Conservation (phyloP, 92 coral and sea anemone species). For the Plumapathes pennacea region DNA sequence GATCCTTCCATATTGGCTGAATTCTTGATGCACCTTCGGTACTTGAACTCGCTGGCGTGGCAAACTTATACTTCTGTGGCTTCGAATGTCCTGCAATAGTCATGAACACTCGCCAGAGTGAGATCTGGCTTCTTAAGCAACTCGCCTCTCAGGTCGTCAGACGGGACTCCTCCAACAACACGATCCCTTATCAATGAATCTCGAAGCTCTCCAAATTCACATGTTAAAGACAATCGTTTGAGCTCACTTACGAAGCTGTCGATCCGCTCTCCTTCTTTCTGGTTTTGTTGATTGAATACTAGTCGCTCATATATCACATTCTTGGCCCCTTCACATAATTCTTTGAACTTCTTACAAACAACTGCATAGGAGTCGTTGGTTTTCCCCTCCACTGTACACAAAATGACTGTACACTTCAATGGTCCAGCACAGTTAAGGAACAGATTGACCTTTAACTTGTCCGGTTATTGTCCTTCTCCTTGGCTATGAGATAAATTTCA, state of each 20-base stretch:
- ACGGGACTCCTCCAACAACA: slow-evolving; percentile 40
- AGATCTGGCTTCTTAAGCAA: slow-evolving; percentile 32
- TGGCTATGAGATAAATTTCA: slow-evolving; percentile 50
- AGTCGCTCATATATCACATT: slow-evolving; percentile 33
- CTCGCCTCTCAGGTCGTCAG: slow-evolving; percentile 33
- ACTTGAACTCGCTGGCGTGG: not conserved
- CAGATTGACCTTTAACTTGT: too few species aligned
- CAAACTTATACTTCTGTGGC: slow-evolving; percentile 36
- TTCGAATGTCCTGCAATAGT: slow-evolving; percentile 37
- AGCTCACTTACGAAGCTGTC: slow-evolving; percentile 36
- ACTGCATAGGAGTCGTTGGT: slow-evolving; percentile 10
- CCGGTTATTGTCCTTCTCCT: slow-evolving; percentile 35
- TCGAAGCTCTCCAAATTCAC: slow-evolving; percentile 34
- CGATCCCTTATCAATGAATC: slow-evolving; percentile 44
- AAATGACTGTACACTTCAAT: slow-evolving; percentile 34
- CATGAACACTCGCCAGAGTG: slow-evolving; percentile 22
- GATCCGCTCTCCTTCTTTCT: slow-evolving; percentile 39
- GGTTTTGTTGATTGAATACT: slow-evolving; percentile 30
- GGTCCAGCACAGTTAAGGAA: slow-evolving; percentile 44
- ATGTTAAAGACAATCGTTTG: slow-evolving; percentile 33
- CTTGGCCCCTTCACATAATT: slow-evolving; percentile 29
- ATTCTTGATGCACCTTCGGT: not conserved
- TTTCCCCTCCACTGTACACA: slow-evolving; percentile 17
- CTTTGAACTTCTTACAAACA: slow-evolving; percentile 31
- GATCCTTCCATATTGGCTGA: not conserved